Base-by-base conservation (phyloP, 2,888 invertebrate genomes). In the Hipparchia sbordonii region DNA sequence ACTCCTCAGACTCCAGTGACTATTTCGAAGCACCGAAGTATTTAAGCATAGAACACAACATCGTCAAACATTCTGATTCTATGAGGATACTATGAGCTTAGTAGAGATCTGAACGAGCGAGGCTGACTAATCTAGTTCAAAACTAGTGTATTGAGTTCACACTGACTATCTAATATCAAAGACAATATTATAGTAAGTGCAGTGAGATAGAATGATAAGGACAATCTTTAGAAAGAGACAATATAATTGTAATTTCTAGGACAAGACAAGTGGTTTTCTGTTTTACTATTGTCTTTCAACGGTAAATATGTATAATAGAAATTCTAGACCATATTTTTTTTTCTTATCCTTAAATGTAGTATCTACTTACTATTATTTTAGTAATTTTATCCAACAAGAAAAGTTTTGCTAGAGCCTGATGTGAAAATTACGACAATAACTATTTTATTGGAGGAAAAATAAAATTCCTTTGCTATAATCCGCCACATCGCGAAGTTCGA, bases 1-100 rank as follows among this genome's bases (percentile, higher is more conserved):
- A 93, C 51, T 93, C 93, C 0, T 91, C 92, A 12, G 93, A 93
- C 72, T 92, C 93, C 0, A 91, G 91, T 74, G 92, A 91, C 79
- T 86, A 83, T 74, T 84, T 84, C 72, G 89, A 89, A 70, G 80
- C 84, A 12, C 85, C 87, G 7, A 92, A 90, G 76, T 80, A 82
- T 62, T 80, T 83, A 70, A 87, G 87, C 77, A 80, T 93, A 77
- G 90, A 89, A 78, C 86, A 86, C 62, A 91, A 92, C 74, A 89
- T 93, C 68, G 82, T 92, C 2, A 93, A 92, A 76, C 93, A 91
- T 78, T 84, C 91, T 65, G 93, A 93, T 80, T 92, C 93, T 9
- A 93, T 93, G 92, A 87, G 93, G 80, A 87, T 93, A 81, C 84
- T 93, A 76, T 78, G 73, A 78, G 61, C 67, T 48, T 60, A 6